phyloP scores from a whole-genome alignment of 2,113 vertebrate genomes.

The Zingel zingel region DNA sequence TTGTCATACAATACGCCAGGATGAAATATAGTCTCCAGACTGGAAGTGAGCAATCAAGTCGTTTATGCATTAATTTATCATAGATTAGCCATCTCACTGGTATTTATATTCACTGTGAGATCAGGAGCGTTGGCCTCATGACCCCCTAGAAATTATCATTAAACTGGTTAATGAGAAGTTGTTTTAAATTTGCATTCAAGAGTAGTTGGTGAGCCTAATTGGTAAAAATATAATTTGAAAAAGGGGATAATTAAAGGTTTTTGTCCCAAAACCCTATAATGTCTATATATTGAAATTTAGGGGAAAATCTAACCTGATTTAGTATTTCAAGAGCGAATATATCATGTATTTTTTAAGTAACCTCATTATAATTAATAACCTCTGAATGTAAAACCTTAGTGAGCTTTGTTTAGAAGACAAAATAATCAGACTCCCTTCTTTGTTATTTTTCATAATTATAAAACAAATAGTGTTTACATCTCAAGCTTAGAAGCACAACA shows the following conservation, averaged over 20 bases:
- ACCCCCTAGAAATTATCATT: slow-evolving; percentile 65
- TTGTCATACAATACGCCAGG: not conserved
- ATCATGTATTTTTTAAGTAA: not conserved
- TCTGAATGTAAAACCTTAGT: not conserved
- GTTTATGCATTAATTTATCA: slow-evolving; percentile 61
- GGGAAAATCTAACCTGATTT: not conserved
- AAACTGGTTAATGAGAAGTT: slow-evolving; percentile 69
- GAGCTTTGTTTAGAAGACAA: not conserved
- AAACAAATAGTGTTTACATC: slow-evolving; percentile 22
- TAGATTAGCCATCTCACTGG: slow-evolving; percentile 48
- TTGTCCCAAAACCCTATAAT: slow-evolving; percentile 8
- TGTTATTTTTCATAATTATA: not conserved
- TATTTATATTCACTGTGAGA: slow-evolving; percentile 76
- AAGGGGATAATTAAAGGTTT: slow-evolving; percentile 47
- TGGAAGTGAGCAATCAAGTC: slow-evolving; percentile 47
- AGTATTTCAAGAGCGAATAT: not conserved
- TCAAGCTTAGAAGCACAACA: slow-evolving; percentile 12
- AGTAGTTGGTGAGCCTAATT: slow-evolving; percentile 60
- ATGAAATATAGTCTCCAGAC: slow-evolving; percentile 29
- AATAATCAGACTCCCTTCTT: slow-evolving; percentile 2
- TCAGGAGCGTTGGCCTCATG: slow-evolving; percentile 51
- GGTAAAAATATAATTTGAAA: slow-evolving; percentile 51
- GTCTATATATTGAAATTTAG: not conserved
- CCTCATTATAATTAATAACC: slow-evolving; percentile 18
- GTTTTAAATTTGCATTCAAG: slow-evolving; percentile 70